Evolutionary conservation across 2,113 vertebrate species (phyloP), one percentile per base, ranked within the genome.

Genomic region (Bambusicola thoracicus): DNA sequence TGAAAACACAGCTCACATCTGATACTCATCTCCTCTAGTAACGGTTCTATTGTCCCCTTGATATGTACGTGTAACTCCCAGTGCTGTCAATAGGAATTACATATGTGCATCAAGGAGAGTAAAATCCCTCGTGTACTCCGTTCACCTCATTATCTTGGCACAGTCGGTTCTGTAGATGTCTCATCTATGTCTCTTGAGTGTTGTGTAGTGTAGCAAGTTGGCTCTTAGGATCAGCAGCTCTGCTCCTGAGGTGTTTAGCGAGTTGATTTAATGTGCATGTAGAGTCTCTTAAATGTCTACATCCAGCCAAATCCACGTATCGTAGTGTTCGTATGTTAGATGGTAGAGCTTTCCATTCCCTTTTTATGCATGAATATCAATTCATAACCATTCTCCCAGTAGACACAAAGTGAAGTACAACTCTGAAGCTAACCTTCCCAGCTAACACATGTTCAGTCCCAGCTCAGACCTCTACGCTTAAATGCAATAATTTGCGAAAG

Each of bases 41-140:
- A 77, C 77, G 69, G 63, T 65, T 95, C 91, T 46, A 7, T 48
- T 82, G 96, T 96, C 90, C 92, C 95, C 96, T 79, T 40, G 87
- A 83, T 89, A 75, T 20, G 84, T 61, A 67, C 7, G 75, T 82
- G 90, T 49, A 93, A 89, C 73, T 95, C 95, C 95, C 95, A 65
- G 59, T 49, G 93, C 94, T 96, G 94, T 95, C 96, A 96, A 20
- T 2, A 82, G 93, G 93, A 97, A 94, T 93, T 83, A 90, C 89
- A 78, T 0, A 18, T 24, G 41, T 66, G 89, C 87, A 89, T 10
- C 48, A 68, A 92, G 92, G 86, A 90, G 81, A 81, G 65, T 44
- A 62, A 63, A 73, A 36, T 89, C 91, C 94, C 92, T 34, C n/a
- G 32, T 62, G 65, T 66, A 40, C 91, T n/a, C 34, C 1, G 22